Evolutionary conservation across 2,797 vertebrate genomes (phyloP).

Genomic region (Semotilus atromaculatus): DNA sequence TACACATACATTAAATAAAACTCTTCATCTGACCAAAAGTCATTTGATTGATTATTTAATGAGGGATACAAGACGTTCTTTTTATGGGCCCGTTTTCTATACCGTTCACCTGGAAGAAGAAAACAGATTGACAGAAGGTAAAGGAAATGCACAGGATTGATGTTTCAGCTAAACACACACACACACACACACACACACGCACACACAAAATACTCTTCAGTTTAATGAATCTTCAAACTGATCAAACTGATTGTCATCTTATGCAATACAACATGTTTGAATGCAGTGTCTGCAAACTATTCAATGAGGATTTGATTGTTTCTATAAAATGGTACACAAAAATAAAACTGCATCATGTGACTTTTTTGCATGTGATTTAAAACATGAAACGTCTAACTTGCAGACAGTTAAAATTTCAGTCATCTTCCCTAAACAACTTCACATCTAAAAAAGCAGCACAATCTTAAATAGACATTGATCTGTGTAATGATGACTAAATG

Average conservation of each 20-base stretch:
- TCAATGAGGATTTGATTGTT: not conserved
- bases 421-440: not conserved
- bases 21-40: not conserved
- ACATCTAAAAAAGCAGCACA: not conserved
- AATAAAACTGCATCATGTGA: not conserved
- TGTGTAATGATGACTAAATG: not conserved
- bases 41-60: too few species aligned
- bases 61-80: rapidly evolving
- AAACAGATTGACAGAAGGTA: not conserved
- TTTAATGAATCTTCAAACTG: not conserved
- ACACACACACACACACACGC: too few species aligned
- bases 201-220: not conserved
- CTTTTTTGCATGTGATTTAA: not conserved
- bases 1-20: not conserved
- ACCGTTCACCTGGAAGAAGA: not conserved
- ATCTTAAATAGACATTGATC: not conserved
- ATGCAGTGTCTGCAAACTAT: not conserved
- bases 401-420: not conserved
- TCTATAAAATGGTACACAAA: not conserved
- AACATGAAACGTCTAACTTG: not conserved
- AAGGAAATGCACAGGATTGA: not conserved
- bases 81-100: rapidly evolving
- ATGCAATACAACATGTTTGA: not conserved
- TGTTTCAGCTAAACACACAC: not conserved
- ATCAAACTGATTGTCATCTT: not conserved